Evolutionary conservation across 2,113 vertebrate genomes (phyloP).

Genomic region (Nansenia antarctica): DNA sequence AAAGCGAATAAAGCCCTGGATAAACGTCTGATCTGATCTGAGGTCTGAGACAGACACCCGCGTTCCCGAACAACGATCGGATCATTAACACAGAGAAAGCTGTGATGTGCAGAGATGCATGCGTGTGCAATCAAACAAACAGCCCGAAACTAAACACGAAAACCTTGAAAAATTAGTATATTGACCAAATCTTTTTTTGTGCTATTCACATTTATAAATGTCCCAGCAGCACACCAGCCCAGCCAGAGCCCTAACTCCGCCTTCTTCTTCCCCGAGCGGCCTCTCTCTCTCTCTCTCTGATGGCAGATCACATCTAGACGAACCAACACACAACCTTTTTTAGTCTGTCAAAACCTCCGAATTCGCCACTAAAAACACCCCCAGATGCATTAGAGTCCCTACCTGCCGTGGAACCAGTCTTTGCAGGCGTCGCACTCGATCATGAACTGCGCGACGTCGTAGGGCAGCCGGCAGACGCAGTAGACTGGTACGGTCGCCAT

Average conservation of each 20-base stretch:
- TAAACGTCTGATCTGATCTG: no score
- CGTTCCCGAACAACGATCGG: no score
- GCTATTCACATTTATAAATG: slow-evolving; percentile 67
- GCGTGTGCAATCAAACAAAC: neutral
- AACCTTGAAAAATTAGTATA: slow-evolving; percentile 1
- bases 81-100: no score
- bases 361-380: slow-evolving; percentile 44
- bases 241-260: slow-evolving; percentile 74
- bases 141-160: neutral
- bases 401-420: slow-evolving; percentile 99
- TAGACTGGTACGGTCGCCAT: slow-evolving; percentile 99
- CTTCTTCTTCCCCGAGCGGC: slow-evolving; percentile 80
- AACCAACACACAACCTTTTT: slow-evolving; percentile 68
- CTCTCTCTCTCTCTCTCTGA: slow-evolving; percentile 72
- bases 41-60: no score
- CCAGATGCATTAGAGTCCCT: slow-evolving; percentile 59
- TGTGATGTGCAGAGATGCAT: no score
- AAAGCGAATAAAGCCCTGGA: no score
- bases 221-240: no score
- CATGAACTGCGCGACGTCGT: slow-evolving; percentile 98
- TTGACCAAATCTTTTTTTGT: slow-evolving; percentile 44
- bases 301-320: slow-evolving; percentile 62
- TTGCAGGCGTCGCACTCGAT: slow-evolving; percentile 97
- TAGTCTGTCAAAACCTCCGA: slow-evolving; percentile 67
- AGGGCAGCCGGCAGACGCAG: slow-evolving; percentile 97